Evolutionary conservation across 2,888 invertebrate species (phyloP).

Genomic region (Pyrochroa serraticornis): DNA sequence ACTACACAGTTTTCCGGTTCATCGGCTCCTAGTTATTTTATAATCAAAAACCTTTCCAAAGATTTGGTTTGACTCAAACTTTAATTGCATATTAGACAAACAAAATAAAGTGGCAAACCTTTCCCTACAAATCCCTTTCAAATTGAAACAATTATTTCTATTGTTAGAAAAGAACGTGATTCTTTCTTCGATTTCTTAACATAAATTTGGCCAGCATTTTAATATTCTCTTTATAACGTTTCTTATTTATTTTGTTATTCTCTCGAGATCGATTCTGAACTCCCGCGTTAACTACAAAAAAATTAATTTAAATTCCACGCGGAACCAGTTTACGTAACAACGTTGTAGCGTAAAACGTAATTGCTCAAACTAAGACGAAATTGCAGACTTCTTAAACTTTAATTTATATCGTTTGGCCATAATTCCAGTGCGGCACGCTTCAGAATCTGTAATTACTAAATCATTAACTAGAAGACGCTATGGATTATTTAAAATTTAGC

Average conservation of each 20-base stretch:
- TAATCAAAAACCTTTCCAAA: constrained; percentile 17
- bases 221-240: neutral
- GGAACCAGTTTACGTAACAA: constrained; percentile 3
- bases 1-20: constrained; percentile 22
- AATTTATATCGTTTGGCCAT: constrained; percentile 11
- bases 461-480: constrained; percentile 17
- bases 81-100: constrained; percentile 23
- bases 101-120: neutral
- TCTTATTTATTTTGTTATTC: constrained; percentile 1
- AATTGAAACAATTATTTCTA: constrained; percentile 14
- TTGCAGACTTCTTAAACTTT: constrained; percentile 7
- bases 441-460: constrained; percentile 26
- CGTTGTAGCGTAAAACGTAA: constrained; percentile 6
- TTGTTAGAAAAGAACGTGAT: neutral
- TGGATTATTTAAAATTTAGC: constrained; percentile 26
- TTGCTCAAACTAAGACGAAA: constrained; percentile 13
- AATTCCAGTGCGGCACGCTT: constrained; percentile 10
- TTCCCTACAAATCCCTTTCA: constrained; percentile 1
- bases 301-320: constrained; percentile 13
- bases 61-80: constrained; percentile 10
- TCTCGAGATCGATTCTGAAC: neutral
- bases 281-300: constrained; percentile 1
- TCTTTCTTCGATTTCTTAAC: neutral
- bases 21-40: constrained; percentile 19
- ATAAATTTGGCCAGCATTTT: constrained; percentile 1